Evolutionary conservation across 2,113 vertebrate species (phyloP).

Genomic region (Pitta sordida): DNA sequence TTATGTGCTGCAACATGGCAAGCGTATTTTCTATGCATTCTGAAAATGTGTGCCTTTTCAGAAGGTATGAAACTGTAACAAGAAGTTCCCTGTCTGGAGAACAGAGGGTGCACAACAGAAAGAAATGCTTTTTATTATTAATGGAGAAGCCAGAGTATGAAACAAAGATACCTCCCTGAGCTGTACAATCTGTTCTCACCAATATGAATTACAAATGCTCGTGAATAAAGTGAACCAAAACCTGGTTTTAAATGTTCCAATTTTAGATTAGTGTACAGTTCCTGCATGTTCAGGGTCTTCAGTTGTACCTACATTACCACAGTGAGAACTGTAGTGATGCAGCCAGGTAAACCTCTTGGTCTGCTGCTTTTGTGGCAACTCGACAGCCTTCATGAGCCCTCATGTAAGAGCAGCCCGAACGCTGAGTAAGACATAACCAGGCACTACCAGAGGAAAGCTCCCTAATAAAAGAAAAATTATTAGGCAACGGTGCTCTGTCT

Average conservation of each 20-base stretch:
- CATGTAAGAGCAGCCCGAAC: not conserved
- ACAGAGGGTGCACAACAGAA: not conserved
- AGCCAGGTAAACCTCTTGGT: not conserved
- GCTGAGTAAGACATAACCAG: not conserved
- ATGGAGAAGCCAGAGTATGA: not conserved
- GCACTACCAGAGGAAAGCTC: not conserved
- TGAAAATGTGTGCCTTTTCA: not conserved
- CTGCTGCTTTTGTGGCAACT: not conserved
- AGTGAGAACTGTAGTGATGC: accelerated
- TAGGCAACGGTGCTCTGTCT: not conserved
- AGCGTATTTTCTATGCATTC: not conserved
- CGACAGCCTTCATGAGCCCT: accelerated
- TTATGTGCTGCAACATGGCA: not conserved
- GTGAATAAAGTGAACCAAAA: not conserved
- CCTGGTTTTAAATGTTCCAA: not conserved
- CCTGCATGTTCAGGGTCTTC: not conserved
- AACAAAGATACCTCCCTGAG: not conserved
- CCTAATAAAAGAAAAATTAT: conserved; percentile 19
- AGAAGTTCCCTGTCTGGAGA: not conserved
- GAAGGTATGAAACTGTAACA: not conserved
- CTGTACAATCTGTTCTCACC: not conserved
- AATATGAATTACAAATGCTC: not conserved
- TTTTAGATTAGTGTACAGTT: not conserved
- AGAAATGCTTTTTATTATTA: not conserved
- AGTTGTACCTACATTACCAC: not conserved